Percentiles rank a stretch among this genome's conserved stretches.
Evolutionary conservation across 2,888 invertebrate species (phyloP).

Genomic region (Polylopha cassiicola): DNA sequence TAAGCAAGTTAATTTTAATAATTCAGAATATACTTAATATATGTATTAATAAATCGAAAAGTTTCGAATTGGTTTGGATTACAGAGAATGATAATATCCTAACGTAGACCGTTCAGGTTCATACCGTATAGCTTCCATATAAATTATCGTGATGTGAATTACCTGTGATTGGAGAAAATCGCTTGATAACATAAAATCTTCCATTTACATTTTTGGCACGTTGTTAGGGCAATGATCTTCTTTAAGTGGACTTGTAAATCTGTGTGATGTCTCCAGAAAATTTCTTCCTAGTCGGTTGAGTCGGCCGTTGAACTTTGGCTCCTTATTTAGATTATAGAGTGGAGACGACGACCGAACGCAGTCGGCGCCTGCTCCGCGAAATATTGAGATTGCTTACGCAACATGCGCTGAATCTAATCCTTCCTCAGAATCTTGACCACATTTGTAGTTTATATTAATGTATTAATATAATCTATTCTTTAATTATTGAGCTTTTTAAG

Average conservation of each 20-base stretch:
- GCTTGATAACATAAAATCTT: constrained; percentile 7
- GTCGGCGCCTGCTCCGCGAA: constrained; percentile 58
- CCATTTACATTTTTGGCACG: constrained; percentile 8
- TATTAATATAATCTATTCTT: not conserved
- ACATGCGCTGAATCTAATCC: constrained; percentile 43
- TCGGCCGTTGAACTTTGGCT: constrained; percentile 73
- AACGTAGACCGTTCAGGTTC: too few relatives aligned
- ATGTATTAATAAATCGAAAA: too few relatives aligned
- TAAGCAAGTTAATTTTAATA: too few relatives aligned
- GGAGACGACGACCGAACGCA: constrained; percentile 64
- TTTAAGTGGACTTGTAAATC: constrained; percentile 25
- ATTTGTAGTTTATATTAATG: constrained; percentile 6
- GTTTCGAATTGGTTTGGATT: too few relatives aligned
- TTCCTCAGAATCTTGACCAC: constrained; percentile 17
- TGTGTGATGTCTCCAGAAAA: constrained; percentile 46
- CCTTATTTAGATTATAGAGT: constrained; percentile 76
- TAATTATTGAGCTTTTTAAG: too few relatives aligned
- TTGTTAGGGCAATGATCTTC: constrained; percentile 6
- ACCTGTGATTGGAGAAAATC: not conserved
- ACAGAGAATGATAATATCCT: too few relatives aligned
- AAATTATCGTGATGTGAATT: constrained; percentile 5
- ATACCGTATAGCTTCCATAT: too few relatives aligned
- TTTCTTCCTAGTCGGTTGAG: constrained; percentile 57
- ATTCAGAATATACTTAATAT: too few relatives aligned
- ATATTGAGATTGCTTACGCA: constrained; percentile 65